phyloP scores from a whole-genome alignment of 30 jellyfish, hydroid and myxozoan species.

The Nemopilema nomurai region DNA sequence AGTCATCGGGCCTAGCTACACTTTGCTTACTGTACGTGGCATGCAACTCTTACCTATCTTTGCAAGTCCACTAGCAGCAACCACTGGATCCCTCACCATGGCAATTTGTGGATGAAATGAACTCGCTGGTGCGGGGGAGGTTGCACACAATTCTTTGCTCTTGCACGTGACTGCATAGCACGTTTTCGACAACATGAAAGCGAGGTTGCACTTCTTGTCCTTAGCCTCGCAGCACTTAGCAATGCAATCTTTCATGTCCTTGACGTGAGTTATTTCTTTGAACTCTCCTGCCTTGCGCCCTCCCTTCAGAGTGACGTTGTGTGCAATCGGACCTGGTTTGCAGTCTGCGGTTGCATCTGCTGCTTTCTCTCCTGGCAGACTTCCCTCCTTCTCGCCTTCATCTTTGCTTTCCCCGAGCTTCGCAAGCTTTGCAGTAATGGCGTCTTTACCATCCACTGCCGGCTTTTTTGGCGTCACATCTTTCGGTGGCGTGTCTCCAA shows the following conservation, averaged over 20 bases:
- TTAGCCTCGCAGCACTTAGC: conserved; percentile 82
- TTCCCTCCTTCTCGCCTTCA: conserved; percentile 38
- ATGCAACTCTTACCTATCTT: conserved; percentile 5
- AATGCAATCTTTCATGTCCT: conserved; percentile 80
- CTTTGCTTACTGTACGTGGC: too few relatives aligned
- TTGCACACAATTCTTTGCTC: conserved; percentile 73
- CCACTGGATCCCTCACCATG: conserved; percentile 68
- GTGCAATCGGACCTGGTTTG: conserved; percentile 57
- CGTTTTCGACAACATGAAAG: conserved; percentile 91
- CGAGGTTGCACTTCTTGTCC: conserved; percentile 84
- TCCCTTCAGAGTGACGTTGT: conserved; percentile 90
- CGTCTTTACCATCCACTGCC: conserved; percentile 19
- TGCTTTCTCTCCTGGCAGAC: conserved; percentile 21
- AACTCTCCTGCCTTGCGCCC: conserved; percentile 97
- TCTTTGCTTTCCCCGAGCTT: conserved; percentile 28
- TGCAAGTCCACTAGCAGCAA: conserved; percentile 2
- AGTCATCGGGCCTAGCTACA: too few relatives aligned
- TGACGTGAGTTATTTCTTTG: conserved; percentile 68
- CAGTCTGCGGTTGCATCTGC: conserved; percentile 47
- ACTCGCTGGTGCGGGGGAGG: conserved; percentile 94
- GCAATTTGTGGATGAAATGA: conserved; percentile 89
- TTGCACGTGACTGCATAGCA: conserved; percentile 91
- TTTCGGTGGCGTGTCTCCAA: conserved; percentile 61
- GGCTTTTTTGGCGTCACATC: conserved; percentile 27
- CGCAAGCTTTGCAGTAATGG: conserved; percentile 40